Evolutionary conservation across 2,797 vertebrate species (phyloP).

Genomic region (Catharus ustulatus): DNA sequence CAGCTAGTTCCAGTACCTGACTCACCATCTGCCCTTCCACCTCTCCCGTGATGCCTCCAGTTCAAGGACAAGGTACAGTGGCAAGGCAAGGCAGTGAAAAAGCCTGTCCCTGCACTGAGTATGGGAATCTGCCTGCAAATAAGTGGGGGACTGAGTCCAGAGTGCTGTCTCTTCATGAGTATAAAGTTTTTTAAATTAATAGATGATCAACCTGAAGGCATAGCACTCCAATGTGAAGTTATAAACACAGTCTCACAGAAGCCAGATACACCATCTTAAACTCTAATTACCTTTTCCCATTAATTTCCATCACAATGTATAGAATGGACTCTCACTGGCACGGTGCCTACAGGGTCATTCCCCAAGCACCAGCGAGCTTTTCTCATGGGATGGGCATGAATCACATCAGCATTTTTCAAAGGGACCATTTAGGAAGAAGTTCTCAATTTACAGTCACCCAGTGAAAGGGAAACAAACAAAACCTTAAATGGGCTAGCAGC

Average conservation of each 20-base stretch:
- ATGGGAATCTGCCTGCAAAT: background rate
- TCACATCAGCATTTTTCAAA: background rate
- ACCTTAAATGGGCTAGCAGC: background rate
- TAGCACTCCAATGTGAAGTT: background rate
- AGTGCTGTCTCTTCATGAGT: background rate
- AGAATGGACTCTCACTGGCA: background rate
- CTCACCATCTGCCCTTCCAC: background rate
- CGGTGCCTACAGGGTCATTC: background rate
- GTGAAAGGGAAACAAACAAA: conserved; percentile 15
- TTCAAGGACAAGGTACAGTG: background rate
- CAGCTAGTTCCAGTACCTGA: background rate
- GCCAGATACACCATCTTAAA: background rate
- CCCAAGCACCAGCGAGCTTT: background rate
- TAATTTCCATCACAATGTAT: background rate
- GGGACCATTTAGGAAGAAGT: background rate
- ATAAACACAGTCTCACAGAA: background rate
- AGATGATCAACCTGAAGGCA: background rate
- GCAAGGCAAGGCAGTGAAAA: background rate
- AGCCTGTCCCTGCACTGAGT: background rate
- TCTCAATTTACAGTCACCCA: background rate
- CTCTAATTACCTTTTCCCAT: background rate
- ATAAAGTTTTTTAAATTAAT: background rate
- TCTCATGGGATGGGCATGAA: background rate
- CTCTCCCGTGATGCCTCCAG: background rate
- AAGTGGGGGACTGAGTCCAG: background rate